phyloP scores from a whole-genome alignment of 2,797 vertebrate species.

The Ptychadena robeensis region DNA sequence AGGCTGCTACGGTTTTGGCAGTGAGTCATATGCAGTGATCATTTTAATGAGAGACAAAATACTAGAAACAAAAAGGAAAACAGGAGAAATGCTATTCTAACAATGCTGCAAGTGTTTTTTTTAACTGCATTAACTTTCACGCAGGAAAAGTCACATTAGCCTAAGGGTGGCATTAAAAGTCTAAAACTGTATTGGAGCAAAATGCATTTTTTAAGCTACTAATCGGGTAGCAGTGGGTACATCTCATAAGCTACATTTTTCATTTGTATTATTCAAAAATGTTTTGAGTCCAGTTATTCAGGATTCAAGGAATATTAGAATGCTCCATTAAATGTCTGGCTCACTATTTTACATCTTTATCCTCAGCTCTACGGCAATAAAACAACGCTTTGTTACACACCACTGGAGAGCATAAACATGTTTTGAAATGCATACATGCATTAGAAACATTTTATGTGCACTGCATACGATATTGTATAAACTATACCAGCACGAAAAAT shows the following conservation, averaged over 20 bases:
- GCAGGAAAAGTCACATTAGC: slow-evolving; percentile 59
- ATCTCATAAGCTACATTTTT: slow-evolving; percentile 46
- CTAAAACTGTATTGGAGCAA: slow-evolving; percentile 34
- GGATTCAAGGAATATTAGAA: slow-evolving; percentile 52
- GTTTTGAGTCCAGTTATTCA: slow-evolving; percentile 39
- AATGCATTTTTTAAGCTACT: slow-evolving; percentile 44
- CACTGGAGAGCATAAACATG: slow-evolving; percentile 25
- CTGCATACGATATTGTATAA: background rate
- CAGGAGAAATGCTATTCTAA: slow-evolving; percentile 58
- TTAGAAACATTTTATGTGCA: slow-evolving; percentile 9
- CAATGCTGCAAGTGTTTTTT: slow-evolving; percentile 52
- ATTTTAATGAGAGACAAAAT: slow-evolving; percentile 63
- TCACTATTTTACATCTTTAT: slow-evolving; percentile 41
- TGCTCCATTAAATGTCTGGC: slow-evolving; percentile 46
- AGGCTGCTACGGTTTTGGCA: slow-evolving; percentile 64
- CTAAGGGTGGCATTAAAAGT: slow-evolving; percentile 61
- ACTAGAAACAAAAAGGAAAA: slow-evolving; percentile 59
- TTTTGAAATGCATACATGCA: slow-evolving; percentile 22
- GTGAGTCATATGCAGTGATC: slow-evolving; percentile 65
- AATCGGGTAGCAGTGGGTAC: slow-evolving; percentile 51
- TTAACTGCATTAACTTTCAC: slow-evolving; percentile 60
- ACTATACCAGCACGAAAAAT: background rate
- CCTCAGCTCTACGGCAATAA: slow-evolving; percentile 15
- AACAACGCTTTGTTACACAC: slow-evolving; percentile 28
- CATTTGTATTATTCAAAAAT: slow-evolving; percentile 44